A percentile compares a stretch with the other conserved stretches of the same genome.
phyloP scores from a whole-genome alignment of 2,113 vertebrate genomes.

The Perca fluviatilis region DNA sequence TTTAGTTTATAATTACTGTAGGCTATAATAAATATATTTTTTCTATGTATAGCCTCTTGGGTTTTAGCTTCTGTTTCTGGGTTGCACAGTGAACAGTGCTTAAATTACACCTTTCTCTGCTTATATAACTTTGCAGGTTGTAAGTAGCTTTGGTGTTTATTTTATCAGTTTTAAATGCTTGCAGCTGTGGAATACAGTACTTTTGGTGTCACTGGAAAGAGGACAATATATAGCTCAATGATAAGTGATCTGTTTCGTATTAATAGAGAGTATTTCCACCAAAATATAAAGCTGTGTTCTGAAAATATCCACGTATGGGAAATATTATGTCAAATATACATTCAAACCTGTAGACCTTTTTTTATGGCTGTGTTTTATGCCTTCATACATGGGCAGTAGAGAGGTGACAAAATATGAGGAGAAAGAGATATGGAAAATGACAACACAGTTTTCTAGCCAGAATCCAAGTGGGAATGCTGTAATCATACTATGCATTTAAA shows the following conservation, averaged over 20 bases:
- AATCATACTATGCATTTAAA: neutral
- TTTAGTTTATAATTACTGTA: too few species aligned
- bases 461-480: neutral
- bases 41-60: neutral
- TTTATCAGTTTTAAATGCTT: constrained; percentile 24
- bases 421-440: neutral
- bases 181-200: neutral
- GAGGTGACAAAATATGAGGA: neutral
- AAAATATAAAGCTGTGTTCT: neutral
- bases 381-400: neutral
- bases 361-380: neutral
- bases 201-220: constrained; percentile 14
- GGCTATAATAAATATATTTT: neutral
- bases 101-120: constrained; percentile 32
- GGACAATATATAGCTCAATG: neutral
- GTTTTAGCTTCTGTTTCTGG: neutral
- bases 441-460: neutral
- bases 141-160: constrained; percentile 50
- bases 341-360: too few species aligned
- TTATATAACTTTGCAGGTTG: constrained; percentile 53
- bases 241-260: constrained; percentile 9
- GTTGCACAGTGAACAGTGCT: constrained; percentile 1
- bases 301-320: neutral
- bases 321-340: neutral
- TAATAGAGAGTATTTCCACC: constrained; percentile 1